These are phyloP conservation scores for Oceanites oceanicus DNA, from an alignment of 2,113 vertebrate species.

Conservation along the genomic window DNA sequence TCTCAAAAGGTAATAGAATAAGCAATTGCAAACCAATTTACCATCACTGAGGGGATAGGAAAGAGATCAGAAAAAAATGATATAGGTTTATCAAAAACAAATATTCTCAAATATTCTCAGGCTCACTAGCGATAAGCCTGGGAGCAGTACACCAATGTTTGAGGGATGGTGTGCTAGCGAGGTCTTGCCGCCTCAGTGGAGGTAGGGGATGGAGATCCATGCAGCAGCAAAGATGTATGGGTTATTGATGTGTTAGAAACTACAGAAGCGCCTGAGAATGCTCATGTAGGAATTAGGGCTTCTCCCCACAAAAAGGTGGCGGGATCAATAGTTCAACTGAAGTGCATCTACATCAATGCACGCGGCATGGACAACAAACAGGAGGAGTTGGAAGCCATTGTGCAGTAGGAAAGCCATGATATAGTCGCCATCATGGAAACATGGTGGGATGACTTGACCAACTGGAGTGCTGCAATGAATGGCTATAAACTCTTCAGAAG, in stretches of 20 bases:
- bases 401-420: background rate
- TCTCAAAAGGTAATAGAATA: background rate
- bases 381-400: background rate
- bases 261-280: background rate
- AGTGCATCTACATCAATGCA: background rate
- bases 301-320: background rate
- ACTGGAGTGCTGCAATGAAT: background rate
- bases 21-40: background rate
- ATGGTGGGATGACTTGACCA: background rate
- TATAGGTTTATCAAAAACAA: background rate
- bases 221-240: background rate
- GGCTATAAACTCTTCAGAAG: background rate
- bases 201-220: background rate
- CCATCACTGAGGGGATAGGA: background rate
- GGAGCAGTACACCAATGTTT: background rate
- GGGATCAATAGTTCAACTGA: background rate
- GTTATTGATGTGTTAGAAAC: background rate
- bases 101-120: background rate
- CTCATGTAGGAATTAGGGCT: background rate
- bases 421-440: background rate
- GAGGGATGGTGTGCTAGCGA: background rate
- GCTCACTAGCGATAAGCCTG: background rate
- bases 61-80: background rate
- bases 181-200: background rate
- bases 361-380: background rate